A percentile compares a stretch with the other conserved stretches of the same genome.
Evolutionary conservation across 1,140 invertebrate genomes (phyloP).

Genomic region (Cotesia vestalis): DNA sequence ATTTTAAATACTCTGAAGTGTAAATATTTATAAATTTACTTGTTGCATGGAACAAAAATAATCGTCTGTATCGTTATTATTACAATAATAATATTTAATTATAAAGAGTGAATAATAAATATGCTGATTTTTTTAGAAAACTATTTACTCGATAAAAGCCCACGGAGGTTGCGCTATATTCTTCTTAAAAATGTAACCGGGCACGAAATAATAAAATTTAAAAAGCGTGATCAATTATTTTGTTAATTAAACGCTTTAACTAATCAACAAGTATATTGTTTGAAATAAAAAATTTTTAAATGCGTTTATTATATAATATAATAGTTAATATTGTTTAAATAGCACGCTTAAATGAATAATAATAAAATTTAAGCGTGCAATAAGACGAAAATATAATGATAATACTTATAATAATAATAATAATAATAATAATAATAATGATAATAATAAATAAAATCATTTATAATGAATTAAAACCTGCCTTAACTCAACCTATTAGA

Average conservation of each 20-base stretch:
- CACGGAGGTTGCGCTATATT: conserved; percentile 40
- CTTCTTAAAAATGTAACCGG: conserved; percentile 44
- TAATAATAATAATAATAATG: no score
- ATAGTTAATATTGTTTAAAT: no score
- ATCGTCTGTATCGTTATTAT: conserved; percentile 20
- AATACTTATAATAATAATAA: conserved; percentile 11
- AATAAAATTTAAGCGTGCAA: conserved; percentile 2
- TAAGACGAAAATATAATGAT: background rate
- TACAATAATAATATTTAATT: conserved; percentile 1
- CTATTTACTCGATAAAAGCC: conserved; percentile 28
- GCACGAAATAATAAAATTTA: conserved; percentile 4
- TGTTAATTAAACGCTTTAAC: background rate
- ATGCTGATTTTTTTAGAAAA: conserved; percentile 10
- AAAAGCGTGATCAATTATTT: background rate
- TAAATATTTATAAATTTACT: conserved; percentile 19
- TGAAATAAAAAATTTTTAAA: background rate
- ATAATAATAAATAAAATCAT: conserved; percentile 5
- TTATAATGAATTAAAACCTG: conserved; percentile 22
- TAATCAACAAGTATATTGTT: no score
- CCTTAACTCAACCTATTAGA: conserved; percentile 36
- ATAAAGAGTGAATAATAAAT: conserved; percentile 11
- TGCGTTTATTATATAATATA: no score
- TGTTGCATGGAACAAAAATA: background rate
- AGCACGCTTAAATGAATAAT: conserved; percentile 1
- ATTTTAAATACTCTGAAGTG: background rate